Evolutionary conservation across 2,113 vertebrate genomes (phyloP), one percentile per base, ranked within the genome.

Genomic region (Progne subis): DNA sequence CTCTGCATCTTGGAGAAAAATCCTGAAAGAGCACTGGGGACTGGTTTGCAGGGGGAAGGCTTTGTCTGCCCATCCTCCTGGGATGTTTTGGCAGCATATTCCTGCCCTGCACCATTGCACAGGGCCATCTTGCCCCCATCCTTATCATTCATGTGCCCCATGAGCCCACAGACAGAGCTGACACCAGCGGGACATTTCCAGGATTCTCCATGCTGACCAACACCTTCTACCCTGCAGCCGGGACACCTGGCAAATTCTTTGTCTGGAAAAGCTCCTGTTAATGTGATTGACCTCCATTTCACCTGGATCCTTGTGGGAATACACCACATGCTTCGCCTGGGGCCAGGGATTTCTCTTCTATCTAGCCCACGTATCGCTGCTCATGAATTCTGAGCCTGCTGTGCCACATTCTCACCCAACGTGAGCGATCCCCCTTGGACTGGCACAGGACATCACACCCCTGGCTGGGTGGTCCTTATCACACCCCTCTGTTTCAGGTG

Each of bases 201-300:
- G 76, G 41, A 55, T 70, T 64, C 60, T 86, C 70, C 21, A 7
- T 7, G 18, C 81, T 68, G 72, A 63, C 60, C 64, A 92, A 37
- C 64, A 65, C 63, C 53, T 90, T 77, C 67, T 49, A 46, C 32
- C 53, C 31, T 18, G 56, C 69, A 71, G 56, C 60, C 5, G 3
- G 52, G 52, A 84, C 44, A 86, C 47, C 64, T 88, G 86, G 43
- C 56, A 89, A 92, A 71, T 70, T 43, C 50, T 46, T 67, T 0
- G 8, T 82, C 77, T 92, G 74, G 65, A 91, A 92, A 92, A 81
- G 18, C 53, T 91, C 37, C 46, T 93, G 50, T 65, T 86, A 85
- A 65, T 82, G 88, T 46, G 50, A 50, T 67, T 74, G 75, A 90
- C 79, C 79, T 80, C 31, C 15, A 23, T 92, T 94, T 92, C 59